phyloP scores from a whole-genome alignment of 1,140 invertebrate species.

The Drosophila aff. region DNA sequence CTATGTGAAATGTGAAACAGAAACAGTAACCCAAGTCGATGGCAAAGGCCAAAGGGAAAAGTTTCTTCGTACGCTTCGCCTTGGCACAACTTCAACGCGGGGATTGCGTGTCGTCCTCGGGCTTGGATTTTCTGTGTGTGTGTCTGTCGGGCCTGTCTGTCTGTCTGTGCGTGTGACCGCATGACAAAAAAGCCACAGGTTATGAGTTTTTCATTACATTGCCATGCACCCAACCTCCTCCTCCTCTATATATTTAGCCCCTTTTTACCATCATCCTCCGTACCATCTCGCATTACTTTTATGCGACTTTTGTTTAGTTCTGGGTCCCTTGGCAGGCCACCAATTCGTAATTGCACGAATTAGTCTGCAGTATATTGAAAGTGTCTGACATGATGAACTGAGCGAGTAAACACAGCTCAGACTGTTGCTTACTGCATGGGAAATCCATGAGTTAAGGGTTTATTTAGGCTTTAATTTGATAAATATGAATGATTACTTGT shows the following conservation, averaged over 20 bases:
- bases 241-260: background rate
- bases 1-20: constrained; percentile 72
- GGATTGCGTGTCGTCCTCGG: constrained; percentile 39
- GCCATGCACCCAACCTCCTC: constrained; percentile 29
- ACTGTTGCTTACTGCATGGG: background rate
- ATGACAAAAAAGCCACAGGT: constrained; percentile 78
- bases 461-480: background rate
- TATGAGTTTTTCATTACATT: constrained; percentile 80
- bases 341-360: constrained; percentile 57
- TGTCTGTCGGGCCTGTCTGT: constrained; percentile 12
- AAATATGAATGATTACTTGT: background rate
- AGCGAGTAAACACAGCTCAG: background rate
- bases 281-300: constrained; percentile 34
- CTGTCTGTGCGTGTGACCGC: constrained; percentile 69
- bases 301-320: constrained; percentile 59
- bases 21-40: constrained; percentile 41
- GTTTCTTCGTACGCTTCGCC: constrained; percentile 22
- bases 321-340: constrained; percentile 59
- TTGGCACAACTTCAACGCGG: constrained; percentile 36
- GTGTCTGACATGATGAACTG: constrained; percentile 36
- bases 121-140: constrained; percentile 8
- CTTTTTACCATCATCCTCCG: background rate
- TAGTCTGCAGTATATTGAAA: constrained; percentile 34
- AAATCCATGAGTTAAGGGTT: background rate
- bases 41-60: constrained; percentile 46